Base-by-base conservation (phyloP, 1,140 invertebrate genomes). In the Octopus sinensis region DNA sequence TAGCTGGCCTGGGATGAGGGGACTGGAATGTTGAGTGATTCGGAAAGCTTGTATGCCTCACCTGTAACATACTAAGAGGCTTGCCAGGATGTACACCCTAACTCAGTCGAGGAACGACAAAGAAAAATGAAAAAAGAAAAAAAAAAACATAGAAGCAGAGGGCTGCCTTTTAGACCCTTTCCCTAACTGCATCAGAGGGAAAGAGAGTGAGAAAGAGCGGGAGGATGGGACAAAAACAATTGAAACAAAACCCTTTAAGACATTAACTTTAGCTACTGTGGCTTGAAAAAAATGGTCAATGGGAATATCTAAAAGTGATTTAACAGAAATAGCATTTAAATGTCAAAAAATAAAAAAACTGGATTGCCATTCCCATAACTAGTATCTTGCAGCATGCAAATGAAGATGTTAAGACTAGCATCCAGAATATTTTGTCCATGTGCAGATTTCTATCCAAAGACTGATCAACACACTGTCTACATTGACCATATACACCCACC, bases 321-420 rank as follows among this genome's bases (percentile, higher is more conserved):
- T 43, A 43, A 43, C 30, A 43, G 30, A 43, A 43, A 43, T 43
- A 43, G 30, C 30, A 43, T 43, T 43, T 43, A 43, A 43, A 43
- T 43, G 30, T 43, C 30, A 43, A 43, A 43, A 43, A 43, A 43
- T 2, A 43, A 43, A 43, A 43, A 43, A 43, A 43, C 30, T 43
- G 68, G 68, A 73, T 73, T 73, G 68, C 68, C 68, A 73, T 73
- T 23, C 17, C 9, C 68, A 73, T 23, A 73, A 73, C 68, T 73
- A 43, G 30, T 43, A 43, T 43, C 30, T 73, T 73, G 68, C 17
- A 6, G 17, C 30, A n/a, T 73, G 68, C 68, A 73, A 73, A 73
- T 73, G 68, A 73, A 73, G 68, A 73, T 73, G 68, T 73, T 73
- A 73, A 73, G 17, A 73, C 68, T 73, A 73, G 68, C 68, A 73